Conservation (phyloP, 2,797 vertebrate genomes). For the Xiphorhynchus erythropygius region DNA sequence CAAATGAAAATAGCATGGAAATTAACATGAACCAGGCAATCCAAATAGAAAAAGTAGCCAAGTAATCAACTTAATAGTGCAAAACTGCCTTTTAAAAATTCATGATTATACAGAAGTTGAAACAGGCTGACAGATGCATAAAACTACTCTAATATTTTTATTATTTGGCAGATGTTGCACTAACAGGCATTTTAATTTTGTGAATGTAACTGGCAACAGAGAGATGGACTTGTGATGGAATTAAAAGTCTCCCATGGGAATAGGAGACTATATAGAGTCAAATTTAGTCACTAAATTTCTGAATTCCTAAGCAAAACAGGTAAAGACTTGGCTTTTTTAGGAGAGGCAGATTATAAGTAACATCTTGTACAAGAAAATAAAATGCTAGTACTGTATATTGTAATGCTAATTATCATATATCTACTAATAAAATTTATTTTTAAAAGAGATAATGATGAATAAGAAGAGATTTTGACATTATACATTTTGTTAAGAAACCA, state of each 20-base stretch:
- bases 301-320: background rate
- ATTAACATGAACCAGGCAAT: background rate
- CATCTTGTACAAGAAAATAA: background rate
- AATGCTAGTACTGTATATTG: background rate
- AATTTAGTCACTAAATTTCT: background rate
- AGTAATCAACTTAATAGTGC: slow-evolving; percentile 1
- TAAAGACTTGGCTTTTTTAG: background rate
- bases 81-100: background rate
- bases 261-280: background rate
- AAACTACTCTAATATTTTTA: background rate
- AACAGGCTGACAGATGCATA: background rate
- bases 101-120: background rate
- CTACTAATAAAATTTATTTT: background rate
- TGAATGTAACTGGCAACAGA: background rate
- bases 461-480: background rate
- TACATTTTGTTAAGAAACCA: background rate
- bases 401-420: background rate
- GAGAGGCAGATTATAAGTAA: background rate
- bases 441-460: background rate
- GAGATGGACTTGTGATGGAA: background rate
- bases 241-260: background rate
- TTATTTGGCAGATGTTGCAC: background rate
- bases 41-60: background rate
- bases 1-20: background rate
- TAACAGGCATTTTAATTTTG: slow-evolving; percentile 7